Evolutionary conservation across 2,113 vertebrate species (phyloP).

Genomic region (Microcebus murinus): DNA sequence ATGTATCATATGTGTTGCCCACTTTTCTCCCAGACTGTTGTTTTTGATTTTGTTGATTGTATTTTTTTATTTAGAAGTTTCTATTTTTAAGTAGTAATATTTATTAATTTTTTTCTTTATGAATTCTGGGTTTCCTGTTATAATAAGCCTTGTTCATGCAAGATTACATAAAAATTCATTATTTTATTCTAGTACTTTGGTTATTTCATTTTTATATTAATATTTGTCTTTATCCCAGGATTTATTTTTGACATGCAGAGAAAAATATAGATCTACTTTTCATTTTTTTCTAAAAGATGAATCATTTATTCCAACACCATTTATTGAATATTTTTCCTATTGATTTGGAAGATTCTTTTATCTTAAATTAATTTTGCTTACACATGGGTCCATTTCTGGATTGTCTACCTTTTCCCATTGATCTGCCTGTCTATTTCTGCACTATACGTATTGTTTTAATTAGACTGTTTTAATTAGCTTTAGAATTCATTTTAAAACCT

Average conservation of each 20-base stretch:
- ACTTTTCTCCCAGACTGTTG: background rate
- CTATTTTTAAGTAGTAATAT: constrained; percentile 28
- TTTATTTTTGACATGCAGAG: constrained; percentile 24
- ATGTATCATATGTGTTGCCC: background rate
- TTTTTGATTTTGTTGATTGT: constrained; percentile 3
- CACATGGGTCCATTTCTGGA: background rate
- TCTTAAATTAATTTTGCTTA: constrained; percentile 21
- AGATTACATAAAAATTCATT: constrained; percentile 4
- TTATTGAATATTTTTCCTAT: background rate
- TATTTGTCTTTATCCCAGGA: background rate
- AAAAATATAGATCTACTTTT: background rate
- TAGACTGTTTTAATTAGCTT: background rate
- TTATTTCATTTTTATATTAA: constrained; percentile 9
- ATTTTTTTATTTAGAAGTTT: constrained; percentile 2
- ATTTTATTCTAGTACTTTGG: constrained; percentile 27
- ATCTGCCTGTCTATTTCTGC: background rate
- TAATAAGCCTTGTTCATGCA: constrained; percentile 23
- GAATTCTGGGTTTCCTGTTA: background rate
- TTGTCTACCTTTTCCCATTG: background rate
- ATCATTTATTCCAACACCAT: background rate
- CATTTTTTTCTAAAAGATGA: constrained; percentile 18
- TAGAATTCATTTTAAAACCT: background rate
- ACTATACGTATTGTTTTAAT: background rate
- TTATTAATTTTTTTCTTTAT: constrained; percentile 30
- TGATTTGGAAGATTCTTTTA: constrained; percentile 19